Evolutionary conservation across 2,888 invertebrate genomes (phyloP), one percentile per base, ranked within the genome.

Genomic region (Drosophila picticornis): DNA sequence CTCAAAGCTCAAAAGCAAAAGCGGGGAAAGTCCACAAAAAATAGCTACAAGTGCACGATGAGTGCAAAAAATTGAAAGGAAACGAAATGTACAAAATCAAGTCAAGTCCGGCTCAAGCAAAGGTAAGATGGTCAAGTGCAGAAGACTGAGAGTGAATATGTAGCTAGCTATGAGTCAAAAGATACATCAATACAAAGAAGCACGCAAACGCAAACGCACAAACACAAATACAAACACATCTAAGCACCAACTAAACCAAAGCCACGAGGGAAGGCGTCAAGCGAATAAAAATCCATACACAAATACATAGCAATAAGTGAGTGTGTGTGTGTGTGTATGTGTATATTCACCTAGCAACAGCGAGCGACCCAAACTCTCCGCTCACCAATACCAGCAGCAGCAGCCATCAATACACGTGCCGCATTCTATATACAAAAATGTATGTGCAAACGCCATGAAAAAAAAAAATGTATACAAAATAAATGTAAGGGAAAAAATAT

Each of bases 311-410:
- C 32, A 29, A 58, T 60, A 34, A 31, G 16, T 40, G 32, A 40
- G 16, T 36, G 27, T 38, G 25, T 27, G 36, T 19, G 31, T n/a
- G 29, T 22, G 22, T 66, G 43, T 50, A 40, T 53, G 64, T 48
- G 53, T 70, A 59, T 48, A 46, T 61, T 62, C 86, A 74, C 84
- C 72, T 90, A 90, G 91, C 90, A 90, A 89, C 81, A 86, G 78
- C n/a, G 69, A 52, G 31, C 58, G 43, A 25, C 40, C 61, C 32
- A 34, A 72, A 59, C 68, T 59, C 46, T 62, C 64, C 69, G 66
- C 75, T 52, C 82, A 80, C 91, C 84, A 73, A 75, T 75, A 79
- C 80, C 80, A 78, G 62, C 43, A 60, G 48, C 61, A 52, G 50
- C 84, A 55, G 75, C 67, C 88, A 80, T 82, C 80, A 80, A 80